A percentile compares a stretch with the other conserved stretches of the same genome.
phyloP scores from a whole-genome alignment of 2,113 vertebrate genomes.

The Leptodactylus fuscus region DNA sequence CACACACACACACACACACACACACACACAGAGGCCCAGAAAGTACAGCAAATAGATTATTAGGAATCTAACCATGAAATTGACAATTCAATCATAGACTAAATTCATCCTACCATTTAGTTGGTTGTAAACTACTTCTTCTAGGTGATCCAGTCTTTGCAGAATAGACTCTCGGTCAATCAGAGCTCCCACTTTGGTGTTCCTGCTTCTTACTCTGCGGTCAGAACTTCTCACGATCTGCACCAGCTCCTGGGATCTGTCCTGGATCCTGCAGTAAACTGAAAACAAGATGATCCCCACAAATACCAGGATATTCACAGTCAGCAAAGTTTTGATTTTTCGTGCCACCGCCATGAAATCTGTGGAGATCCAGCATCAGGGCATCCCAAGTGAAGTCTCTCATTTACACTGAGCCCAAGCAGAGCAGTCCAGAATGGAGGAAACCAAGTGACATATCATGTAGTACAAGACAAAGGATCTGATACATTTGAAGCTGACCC shows the following conservation, averaged over 20 bases:
- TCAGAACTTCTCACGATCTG: conserved; percentile 86
- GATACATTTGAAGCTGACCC: conserved; percentile 2
- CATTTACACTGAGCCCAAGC: conserved; percentile 67
- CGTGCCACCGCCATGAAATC: conserved; percentile 96
- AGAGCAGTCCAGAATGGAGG: conserved; percentile 13
- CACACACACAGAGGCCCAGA: background rate
- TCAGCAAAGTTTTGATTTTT: conserved; percentile 98
- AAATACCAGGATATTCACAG: conserved; percentile 96
- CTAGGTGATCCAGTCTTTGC: conserved; percentile 92
- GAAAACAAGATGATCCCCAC: conserved; percentile 97
- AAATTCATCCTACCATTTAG: conserved; percentile 83
- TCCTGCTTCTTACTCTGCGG: conserved; percentile 84
- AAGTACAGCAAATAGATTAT: background rate
- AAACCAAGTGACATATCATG: conserved; percentile 25
- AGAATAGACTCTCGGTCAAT: conserved; percentile 92
- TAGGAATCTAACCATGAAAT: background rate
- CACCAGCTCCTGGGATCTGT: conserved; percentile 89
- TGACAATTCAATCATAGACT: background rate
- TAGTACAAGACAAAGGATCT: background rate
- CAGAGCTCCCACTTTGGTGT: conserved; percentile 82
- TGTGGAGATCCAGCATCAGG: conserved; percentile 66
- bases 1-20: too few relatives aligned
- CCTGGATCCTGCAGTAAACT: conserved; percentile 96
- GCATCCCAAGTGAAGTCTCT: conserved; percentile 71
- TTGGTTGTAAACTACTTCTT: conserved; percentile 97